Evolutionary conservation across 2,797 vertebrate genomes (phyloP).

Genomic region (Phalanger gymnotis): DNA sequence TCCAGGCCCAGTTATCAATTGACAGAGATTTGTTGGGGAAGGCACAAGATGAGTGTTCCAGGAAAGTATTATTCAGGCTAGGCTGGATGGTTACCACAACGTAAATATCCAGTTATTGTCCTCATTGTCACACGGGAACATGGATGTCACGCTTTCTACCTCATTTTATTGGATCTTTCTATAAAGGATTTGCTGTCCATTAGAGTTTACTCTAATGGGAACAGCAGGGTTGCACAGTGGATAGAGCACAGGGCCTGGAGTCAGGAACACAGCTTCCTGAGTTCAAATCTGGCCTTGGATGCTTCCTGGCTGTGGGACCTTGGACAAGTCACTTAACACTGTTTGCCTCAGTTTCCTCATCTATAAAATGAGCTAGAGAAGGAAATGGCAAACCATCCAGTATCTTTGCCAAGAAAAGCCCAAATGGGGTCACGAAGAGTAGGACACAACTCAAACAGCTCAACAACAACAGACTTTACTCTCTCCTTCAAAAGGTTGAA

Average conservation of each 20-base stretch:
- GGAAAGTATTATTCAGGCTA: neutral
- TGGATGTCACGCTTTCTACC: neutral
- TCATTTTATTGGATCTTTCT: neutral
- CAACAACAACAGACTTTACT: neutral
- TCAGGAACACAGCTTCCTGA: neutral
- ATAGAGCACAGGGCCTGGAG: neutral
- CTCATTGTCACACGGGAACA: neutral
- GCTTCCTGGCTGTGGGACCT: neutral
- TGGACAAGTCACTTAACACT: neutral
- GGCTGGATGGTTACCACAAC: fast-evolving
- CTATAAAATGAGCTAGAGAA: neutral
- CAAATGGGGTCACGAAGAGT: neutral
- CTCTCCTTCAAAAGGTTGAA: neutral
- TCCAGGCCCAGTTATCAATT: neutral
- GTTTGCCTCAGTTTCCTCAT: neutral
- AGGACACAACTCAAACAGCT: neutral
- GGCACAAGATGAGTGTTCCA: neutral
- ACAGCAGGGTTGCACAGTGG: neutral
- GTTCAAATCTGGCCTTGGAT: neutral
- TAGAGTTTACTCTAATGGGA: neutral
- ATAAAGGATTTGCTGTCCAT: neutral
- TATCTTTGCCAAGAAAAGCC: neutral
- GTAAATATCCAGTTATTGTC: neutral
- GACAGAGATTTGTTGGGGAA: neutral
- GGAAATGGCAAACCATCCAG: neutral